Conservation (phyloP, 2,888 invertebrate genomes). For the Polyommatus iphigenia region DNA sequence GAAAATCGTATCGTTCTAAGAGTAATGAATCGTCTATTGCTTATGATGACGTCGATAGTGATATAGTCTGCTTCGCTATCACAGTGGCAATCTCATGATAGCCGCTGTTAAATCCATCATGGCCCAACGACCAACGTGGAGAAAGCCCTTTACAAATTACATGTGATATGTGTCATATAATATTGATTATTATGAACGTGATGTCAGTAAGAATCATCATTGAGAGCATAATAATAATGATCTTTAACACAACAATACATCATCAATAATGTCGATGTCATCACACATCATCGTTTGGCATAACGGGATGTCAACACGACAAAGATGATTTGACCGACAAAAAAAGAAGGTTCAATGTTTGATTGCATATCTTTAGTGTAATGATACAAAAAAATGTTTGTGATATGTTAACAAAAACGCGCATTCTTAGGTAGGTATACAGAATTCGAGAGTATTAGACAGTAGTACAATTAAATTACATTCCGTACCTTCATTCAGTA, state of each 20-base stretch:
- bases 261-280: neutral
- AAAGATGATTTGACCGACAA: neutral
- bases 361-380: neutral
- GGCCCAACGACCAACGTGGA: neutral
- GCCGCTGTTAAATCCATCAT: neutral
- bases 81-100: too few relatives aligned
- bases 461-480: too few relatives aligned
- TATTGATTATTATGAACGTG: neutral
- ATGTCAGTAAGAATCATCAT: neutral
- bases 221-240: neutral
- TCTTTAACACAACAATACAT: neutral
- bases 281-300: neutral
- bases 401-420: too few relatives aligned
- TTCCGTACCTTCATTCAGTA: too few relatives aligned
- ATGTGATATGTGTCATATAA: neutral
- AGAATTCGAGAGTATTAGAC: too few relatives aligned
- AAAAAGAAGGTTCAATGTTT: neutral
- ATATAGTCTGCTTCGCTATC: neutral
- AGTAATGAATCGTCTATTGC: too few relatives aligned
- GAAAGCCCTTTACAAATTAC: neutral
- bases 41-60: too few relatives aligned
- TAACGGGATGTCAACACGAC: neutral
- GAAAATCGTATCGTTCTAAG: too few relatives aligned
- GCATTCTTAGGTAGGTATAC: too few relatives aligned
- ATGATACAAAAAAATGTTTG: too few relatives aligned